These are phyloP conservation scores for Orestias chungarensis DNA, from an alignment of 2,797 vertebrate species.

Conservation along the genomic window DNA sequence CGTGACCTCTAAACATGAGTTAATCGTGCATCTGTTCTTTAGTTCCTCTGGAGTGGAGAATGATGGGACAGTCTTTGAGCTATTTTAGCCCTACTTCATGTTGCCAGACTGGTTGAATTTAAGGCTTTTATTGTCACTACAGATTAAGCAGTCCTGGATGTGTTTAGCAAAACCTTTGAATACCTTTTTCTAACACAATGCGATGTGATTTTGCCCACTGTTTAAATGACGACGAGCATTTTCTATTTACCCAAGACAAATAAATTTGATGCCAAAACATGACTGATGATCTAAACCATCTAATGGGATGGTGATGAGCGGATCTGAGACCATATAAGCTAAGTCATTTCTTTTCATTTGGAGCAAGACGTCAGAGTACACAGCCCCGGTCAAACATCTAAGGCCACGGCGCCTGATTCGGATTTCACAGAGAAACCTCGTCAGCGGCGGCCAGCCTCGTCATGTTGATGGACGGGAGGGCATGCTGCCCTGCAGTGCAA, in stretches of 20 bases:
- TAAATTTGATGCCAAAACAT: not conserved
- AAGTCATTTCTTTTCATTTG: conserved; percentile 21
- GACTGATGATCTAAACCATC: not conserved
- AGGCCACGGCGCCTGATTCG: conserved; percentile 34
- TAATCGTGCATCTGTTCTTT: not conserved
- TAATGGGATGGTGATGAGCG: too few species aligned
- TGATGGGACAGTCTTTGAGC: too few species aligned
- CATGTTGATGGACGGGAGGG: conserved; percentile 37
- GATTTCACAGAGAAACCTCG: conserved; percentile 32
- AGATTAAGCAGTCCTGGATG: not conserved
- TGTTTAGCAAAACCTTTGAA: not conserved
- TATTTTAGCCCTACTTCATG: not conserved
- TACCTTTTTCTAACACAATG: not conserved
- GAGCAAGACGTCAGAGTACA: conserved; percentile 10
- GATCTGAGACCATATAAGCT: conserved; percentile 3
- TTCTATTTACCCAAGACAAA: not conserved
- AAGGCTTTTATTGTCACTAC: not conserved
- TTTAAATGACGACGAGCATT: not conserved
- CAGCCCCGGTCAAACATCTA: conserved; percentile 31
- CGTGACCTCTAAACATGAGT: too few species aligned
- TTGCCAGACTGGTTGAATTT: not conserved
- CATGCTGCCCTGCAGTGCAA: conserved; percentile 34
- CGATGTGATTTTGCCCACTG: not conserved
- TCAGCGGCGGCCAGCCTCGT: conserved; percentile 25
- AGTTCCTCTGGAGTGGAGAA: not conserved